phyloP scores from a whole-genome alignment of 2,797 vertebrate species.

The Parauchenoglanis punctatus region DNA sequence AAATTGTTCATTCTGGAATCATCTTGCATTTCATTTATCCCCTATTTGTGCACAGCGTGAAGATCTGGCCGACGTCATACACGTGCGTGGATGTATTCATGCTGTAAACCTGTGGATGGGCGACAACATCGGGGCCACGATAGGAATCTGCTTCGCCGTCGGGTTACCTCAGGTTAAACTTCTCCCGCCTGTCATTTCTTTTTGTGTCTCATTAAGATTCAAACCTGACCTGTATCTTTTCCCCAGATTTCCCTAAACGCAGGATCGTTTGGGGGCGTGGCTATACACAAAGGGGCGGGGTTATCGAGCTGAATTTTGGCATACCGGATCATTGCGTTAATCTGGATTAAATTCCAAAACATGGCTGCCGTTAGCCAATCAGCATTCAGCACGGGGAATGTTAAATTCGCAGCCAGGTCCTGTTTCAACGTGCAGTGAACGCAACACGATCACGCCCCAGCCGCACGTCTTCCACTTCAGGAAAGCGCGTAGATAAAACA shows the following conservation, averaged over 20 bases:
- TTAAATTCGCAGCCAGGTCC: too few species aligned
- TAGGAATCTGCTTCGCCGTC: constrained; percentile 81
- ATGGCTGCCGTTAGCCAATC: not conserved
- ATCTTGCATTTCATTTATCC: not conserved
- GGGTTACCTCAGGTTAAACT: constrained; percentile 86
- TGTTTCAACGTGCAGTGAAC: not conserved
- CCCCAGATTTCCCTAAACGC: not conserved
- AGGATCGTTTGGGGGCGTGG: not conserved
- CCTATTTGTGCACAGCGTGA: constrained; percentile 71
- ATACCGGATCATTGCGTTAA: too few species aligned
- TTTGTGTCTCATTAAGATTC: not conserved
- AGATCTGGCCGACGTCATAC: constrained; percentile 77
- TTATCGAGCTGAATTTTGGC: not conserved
- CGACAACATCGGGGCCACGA: constrained; percentile 84
- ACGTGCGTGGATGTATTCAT: constrained; percentile 89
- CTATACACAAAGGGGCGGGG: not conserved
- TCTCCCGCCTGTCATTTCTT: not conserved
- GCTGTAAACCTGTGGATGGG: constrained; percentile 89
- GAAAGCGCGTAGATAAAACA: not conserved
- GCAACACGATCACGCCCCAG: not conserved
- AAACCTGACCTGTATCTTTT: not conserved
- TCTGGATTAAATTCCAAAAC: not conserved
- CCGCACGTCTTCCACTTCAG: not conserved
- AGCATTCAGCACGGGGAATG: not conserved
- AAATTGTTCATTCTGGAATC: not conserved